A percentile compares a stretch with the other conserved stretches of the same genome.
These are phyloP conservation scores for Rhinoderma darwinii DNA, from an alignment of 2,113 vertebrate genomes.

Conservation along the genomic window DNA sequence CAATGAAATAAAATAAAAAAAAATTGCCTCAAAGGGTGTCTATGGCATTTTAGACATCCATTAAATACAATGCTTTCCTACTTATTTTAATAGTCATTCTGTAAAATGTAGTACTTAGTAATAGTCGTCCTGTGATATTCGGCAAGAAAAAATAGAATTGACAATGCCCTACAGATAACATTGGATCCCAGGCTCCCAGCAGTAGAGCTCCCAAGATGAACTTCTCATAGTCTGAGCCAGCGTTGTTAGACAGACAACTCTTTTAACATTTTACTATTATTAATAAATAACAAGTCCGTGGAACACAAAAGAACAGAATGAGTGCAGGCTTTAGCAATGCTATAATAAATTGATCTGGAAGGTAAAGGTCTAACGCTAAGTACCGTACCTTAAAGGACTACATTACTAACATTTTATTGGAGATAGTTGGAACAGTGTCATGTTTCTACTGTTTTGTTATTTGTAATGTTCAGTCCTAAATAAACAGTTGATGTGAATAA, in stretches of 20 bases:
- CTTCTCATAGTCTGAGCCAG: not conserved
- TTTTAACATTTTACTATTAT: not conserved
- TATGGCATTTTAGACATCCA: no score
- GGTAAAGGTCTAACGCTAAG: not conserved
- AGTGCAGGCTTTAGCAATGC: not conserved
- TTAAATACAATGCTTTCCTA: no score
- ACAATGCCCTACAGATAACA: no score
- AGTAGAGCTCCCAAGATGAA: not conserved
- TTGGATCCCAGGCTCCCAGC: no score
- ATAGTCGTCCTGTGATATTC: no score
- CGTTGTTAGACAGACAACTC: not conserved
- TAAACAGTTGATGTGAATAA: conserved; percentile 28
- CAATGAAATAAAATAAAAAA: no score
- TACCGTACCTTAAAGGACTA: not conserved
- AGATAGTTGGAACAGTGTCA: conserved; percentile 38
- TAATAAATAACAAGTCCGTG: not conserved
- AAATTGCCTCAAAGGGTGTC: no score
- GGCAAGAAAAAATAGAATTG: no score
- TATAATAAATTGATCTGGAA: not conserved
- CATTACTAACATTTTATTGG: not conserved
- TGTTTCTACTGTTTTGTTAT: conserved; percentile 34
- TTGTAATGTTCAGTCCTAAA: conserved; percentile 25
- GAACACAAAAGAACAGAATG: not conserved
- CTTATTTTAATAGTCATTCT: no score
- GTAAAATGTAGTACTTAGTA: no score